Conservation (phyloP, 2,888 invertebrate species). For the Zaprionus obscuricornis region DNA sequence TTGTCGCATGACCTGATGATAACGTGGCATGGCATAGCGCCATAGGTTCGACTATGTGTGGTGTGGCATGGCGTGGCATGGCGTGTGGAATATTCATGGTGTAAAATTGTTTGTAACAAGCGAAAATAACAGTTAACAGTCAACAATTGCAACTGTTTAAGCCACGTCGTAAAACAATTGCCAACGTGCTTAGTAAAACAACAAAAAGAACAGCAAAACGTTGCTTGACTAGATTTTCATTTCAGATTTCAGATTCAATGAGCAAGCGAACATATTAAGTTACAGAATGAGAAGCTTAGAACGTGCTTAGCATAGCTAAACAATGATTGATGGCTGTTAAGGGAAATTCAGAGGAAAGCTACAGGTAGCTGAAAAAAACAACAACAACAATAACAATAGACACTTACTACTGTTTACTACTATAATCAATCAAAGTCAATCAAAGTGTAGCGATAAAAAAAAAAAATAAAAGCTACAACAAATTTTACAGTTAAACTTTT, state of each 20-base stretch:
- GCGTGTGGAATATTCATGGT: too few relatives aligned
- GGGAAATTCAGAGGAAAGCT: background rate
- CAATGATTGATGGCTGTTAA: background rate
- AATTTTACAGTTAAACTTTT: background rate
- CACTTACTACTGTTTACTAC: too few relatives aligned
- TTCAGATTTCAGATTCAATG: conserved; percentile 40
- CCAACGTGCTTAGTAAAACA: conserved; percentile 15
- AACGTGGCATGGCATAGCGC: conserved; percentile 24
- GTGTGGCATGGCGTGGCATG: background rate
- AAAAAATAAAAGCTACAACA: background rate
- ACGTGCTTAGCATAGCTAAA: conserved; percentile 5
- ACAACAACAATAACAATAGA: too few relatives aligned
- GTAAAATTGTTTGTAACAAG: background rate
- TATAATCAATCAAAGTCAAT: background rate
- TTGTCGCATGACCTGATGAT: conserved; percentile 47
- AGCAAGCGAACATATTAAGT: conserved; percentile 14
- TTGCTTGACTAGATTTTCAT: conserved; percentile 45
- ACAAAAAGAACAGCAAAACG: background rate
- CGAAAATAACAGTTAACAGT: conserved; percentile 32
- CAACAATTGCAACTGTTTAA: conserved; percentile 17
- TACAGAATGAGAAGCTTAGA: conserved; percentile 1
- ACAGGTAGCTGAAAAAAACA: background rate
- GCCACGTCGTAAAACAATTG: conserved; percentile 43
- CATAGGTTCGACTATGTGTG: background rate
- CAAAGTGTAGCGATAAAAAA: background rate